These are phyloP conservation scores for Pantala flavescens DNA, from an alignment of 1,140 invertebrate species.

Conservation along the genomic window DNA sequence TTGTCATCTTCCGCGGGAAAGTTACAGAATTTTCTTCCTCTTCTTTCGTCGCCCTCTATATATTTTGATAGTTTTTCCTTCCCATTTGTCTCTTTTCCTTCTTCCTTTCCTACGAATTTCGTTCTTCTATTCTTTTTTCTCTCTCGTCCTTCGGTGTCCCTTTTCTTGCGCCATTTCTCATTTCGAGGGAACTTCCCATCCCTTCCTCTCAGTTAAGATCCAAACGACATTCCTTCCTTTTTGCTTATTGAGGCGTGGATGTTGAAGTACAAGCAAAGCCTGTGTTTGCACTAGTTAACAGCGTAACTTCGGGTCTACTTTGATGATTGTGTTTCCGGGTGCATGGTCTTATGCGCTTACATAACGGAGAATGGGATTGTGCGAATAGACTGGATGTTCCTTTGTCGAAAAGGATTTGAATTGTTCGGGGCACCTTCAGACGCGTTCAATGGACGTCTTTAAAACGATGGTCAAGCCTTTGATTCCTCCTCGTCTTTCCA, in stretches of 20 bases:
- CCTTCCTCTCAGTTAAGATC: background rate
- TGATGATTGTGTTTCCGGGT: constrained; percentile 5
- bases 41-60: background rate
- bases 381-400: background rate
- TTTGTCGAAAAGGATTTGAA: too few species aligned
- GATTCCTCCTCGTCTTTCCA: too few species aligned
- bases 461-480: too few species aligned
- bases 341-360: background rate
- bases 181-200: background rate
- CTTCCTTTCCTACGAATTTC: background rate
- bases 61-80: background rate
- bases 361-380: background rate
- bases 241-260: background rate
- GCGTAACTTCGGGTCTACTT: constrained; percentile 7
- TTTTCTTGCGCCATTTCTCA: background rate
- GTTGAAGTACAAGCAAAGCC: constrained; percentile 8
- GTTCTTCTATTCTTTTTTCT: background rate
- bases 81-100: background rate
- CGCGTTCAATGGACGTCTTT: too few species aligned
- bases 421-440: too few species aligned
- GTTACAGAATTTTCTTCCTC: constrained; percentile 2
- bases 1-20: constrained; percentile 3
- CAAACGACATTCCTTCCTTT: background rate
- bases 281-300: constrained; percentile 6
- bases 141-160: background rate